A percentile compares a stretch with the other conserved stretches of the same genome.
Evolutionary conservation across 37 sponge, comb jelly and placozoan species (phyloP).

Genomic region (Aphrocallistes beatrix): DNA sequence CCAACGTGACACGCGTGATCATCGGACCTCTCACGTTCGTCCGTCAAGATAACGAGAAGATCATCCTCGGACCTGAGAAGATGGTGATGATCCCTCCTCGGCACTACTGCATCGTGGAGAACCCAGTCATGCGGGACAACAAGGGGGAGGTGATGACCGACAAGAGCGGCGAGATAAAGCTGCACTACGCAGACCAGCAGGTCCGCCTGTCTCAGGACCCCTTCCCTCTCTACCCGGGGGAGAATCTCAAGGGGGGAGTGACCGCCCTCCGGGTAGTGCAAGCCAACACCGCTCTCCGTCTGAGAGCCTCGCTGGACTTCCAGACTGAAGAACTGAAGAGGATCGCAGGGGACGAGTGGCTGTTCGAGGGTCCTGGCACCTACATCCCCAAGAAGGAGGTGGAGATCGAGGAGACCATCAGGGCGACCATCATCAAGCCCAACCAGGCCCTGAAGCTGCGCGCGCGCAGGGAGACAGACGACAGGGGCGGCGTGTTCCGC

Average conservation of each 20-base stretch:
- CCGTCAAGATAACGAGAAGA: slow-evolving; percentile 99
- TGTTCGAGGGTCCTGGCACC: slow-evolving; percentile 98
- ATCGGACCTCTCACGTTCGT: slow-evolving; percentile 92
- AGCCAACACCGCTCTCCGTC: slow-evolving; percentile 93
- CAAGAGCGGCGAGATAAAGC: slow-evolving; percentile 73
- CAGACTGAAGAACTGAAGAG: slow-evolving; percentile 53
- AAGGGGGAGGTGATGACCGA: slow-evolving; percentile 61
- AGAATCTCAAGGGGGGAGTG: slow-evolving; percentile 67
- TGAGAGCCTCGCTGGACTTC: slow-evolving; percentile 88
- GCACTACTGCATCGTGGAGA: slow-evolving; percentile 95
- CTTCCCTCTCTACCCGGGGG: slow-evolving; percentile 97
- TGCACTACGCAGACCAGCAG: slow-evolving; percentile 93
- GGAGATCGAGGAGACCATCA: slow-evolving; percentile 84
- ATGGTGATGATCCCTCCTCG: slow-evolving; percentile 96
- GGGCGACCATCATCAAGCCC: slow-evolving; percentile 88
- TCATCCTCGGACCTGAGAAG: slow-evolving; percentile 91
- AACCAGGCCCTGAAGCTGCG: slow-evolving; percentile 95
- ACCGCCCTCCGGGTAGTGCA: slow-evolving; percentile 76
- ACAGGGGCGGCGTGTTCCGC: slow-evolving; percentile 69
- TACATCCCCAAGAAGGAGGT: slow-evolving; percentile 96
- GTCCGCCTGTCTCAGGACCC: slow-evolving; percentile 92
- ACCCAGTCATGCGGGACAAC: slow-evolving; percentile 72
- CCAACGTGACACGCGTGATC: slow-evolving; percentile 77
- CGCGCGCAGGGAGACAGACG: slow-evolving; percentile 92
- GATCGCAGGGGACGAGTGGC: slow-evolving; percentile 97